These are phyloP conservation scores for Hermatobates lingyangjiaoensis DNA, from an alignment of 1,140 invertebrate genomes.

Conservation along the genomic window DNA sequence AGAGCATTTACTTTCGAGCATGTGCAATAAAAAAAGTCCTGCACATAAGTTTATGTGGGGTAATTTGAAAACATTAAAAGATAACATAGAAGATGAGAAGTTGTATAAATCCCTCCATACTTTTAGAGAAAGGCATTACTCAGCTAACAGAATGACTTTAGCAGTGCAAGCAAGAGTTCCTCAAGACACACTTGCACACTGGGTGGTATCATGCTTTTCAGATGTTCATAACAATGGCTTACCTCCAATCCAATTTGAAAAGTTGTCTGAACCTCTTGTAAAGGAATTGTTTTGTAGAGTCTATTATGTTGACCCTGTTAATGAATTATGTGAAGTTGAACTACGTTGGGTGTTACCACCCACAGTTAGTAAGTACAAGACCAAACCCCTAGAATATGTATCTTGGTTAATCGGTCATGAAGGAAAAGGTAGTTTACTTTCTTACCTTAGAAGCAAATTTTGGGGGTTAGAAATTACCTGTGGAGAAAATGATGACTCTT, in stretches of 20 bases:
- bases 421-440: conserved; percentile 67
- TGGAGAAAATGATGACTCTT: conserved; percentile 53
- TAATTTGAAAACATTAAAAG: conserved; percentile 53
- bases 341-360: conserved; percentile 66
- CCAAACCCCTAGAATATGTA: conserved; percentile 59
- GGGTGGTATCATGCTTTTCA: conserved; percentile 40
- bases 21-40: conserved; percentile 35
- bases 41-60: conserved; percentile 71
- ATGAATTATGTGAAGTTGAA: conserved; percentile 48
- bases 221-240: conserved; percentile 41
- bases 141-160: conserved; percentile 73
- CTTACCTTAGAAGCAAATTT: conserved; percentile 59
- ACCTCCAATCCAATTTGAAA: conserved; percentile 35
- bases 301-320: conserved; percentile 62
- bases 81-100: conserved; percentile 40
- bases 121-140: conserved; percentile 66
- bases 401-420: conserved; percentile 73
- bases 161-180: conserved; percentile 61
- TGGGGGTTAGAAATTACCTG: conserved; percentile 66
- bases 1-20: conserved; percentile 48
- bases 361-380: conserved; percentile 46
- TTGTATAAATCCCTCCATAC: conserved; percentile 47
- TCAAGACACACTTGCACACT: conserved; percentile 49
- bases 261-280: conserved; percentile 48
- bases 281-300: conserved; percentile 40